Base-by-base conservation (phyloP, 2,113 vertebrate species). In the Zosterops lateralis region DNA sequence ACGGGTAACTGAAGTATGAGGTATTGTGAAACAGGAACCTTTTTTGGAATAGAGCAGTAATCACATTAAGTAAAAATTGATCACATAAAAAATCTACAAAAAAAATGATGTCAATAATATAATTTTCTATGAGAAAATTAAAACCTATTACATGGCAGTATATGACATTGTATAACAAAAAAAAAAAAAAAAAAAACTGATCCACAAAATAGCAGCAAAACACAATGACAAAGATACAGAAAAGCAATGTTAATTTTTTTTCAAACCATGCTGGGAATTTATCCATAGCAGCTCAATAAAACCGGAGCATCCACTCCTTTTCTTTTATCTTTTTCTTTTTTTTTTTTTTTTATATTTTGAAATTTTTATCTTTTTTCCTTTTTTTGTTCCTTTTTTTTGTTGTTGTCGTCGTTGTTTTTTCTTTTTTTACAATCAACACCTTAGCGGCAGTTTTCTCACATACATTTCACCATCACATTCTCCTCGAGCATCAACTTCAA, bases 81-180 rank as follows among this genome's bases (percentile, higher is more conserved):
- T 98, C 98, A 99, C 98, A 98, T 98, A 96, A 96, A 95, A 95
- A 97, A 97, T 97, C 95, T 98, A 98, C 96, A 96, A 98, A 98
- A 98, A 97, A 96, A 97, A 95, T 93, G 97, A 98, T 98, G 98
- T 99, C 98, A 98, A 99, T 98, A 98, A 98, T 98, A 98, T 98
- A 98, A 98, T 98, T 98, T 98, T 98, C 99, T 99, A 99, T 98
- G 98, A 99, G 99, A 99, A 99, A 99, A 98, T 98, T 98, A 97
- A 98, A 97, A 97, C 97, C 98, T 98, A 98, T 97, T 96, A 98
- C 98, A 98, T 98, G 98, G 99, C 98, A 99, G 98, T 98, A 98
- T 98, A 98, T 98, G 98, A 99, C 98, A 98, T 98, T 96, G 97
- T 98, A 98, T 97, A 97, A 98, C 95, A 91, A 97, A 95, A 97